phyloP scores from a whole-genome alignment of 2,888 invertebrate genomes.

The Strigamia transsilvanica region DNA sequence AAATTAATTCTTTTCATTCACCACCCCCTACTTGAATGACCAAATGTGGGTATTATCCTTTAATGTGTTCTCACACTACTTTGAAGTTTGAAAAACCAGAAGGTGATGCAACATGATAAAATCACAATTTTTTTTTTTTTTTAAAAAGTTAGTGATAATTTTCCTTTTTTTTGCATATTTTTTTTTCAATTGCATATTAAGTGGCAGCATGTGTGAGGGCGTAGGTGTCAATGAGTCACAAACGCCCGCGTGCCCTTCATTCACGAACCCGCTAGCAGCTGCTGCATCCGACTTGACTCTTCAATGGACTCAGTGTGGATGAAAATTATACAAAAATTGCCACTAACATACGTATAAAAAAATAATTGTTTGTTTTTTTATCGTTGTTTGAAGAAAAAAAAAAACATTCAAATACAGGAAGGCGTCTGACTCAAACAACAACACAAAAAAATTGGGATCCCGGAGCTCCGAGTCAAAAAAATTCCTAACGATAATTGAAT shows the following conservation, averaged over 20 bases:
- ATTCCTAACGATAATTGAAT: constrained; percentile 21
- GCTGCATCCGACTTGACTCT: constrained; percentile 2
- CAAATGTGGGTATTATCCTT: neutral
- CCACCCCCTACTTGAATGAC: constrained; percentile 1
- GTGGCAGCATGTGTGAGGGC: constrained; percentile 8
- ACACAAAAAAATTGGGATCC: neutral
- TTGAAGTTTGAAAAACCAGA: neutral
- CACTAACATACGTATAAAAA: neutral
- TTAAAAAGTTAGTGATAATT: neutral
- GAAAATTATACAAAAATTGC: neutral
- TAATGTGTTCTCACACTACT: neutral
- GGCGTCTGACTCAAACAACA: neutral
- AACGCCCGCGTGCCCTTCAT: constrained; percentile 8
- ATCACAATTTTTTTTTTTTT: neutral
- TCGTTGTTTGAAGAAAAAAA: neutral
- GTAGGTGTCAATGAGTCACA: constrained; percentile 1
- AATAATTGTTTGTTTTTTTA: neutral
- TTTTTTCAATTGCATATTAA: neutral
- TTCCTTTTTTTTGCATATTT: neutral
- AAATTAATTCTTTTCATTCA: constrained; percentile 3
- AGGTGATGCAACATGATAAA: neutral
- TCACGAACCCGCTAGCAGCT: constrained; percentile 3
- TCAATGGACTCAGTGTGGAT: neutral
- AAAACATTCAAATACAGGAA: neutral
- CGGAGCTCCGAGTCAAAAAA: neutral